Evolutionary conservation across 2,888 invertebrate genomes (phyloP), one percentile per base, ranked within the genome.

Genomic region (Fragum whitleyi): DNA sequence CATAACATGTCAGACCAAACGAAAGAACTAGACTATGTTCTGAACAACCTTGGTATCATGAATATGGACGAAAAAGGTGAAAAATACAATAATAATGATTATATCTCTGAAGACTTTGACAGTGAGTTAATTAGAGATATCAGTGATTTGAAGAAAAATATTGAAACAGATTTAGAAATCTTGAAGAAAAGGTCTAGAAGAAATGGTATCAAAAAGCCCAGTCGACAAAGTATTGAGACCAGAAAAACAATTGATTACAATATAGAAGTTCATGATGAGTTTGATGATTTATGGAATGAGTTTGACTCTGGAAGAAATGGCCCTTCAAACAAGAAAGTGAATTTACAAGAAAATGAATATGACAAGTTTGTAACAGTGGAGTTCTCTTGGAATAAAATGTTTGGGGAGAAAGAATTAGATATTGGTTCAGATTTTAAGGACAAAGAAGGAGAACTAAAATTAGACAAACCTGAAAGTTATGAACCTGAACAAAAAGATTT

Each of bases 61-160:
- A 6, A 39, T 7, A 21, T 55, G 55, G 55, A 55, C 2, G 55
- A 55, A 7, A 1, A 55, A 11, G 21, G 21, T n/a, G 21, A 55
- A n/a, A 55, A 3, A 28, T 0, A 28, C 21, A 9, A 16, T 62
- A n/a, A 32, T 62, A 36, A 6, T 28, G 2, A 28, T 1, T 28
- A 59, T 26, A 2, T 28, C 16, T 16, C 11, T 26, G n/a, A 32
- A 62, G 62, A 62, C 16, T 9, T 0, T n/a, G 70, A 70, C 29
- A 55, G 36, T 70, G 55, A 55, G 19, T 32, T 55, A 16, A 55
- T 36, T n/a, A 29, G 32, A 29, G 70, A 70, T 32, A 59, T 57
- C 3, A 26, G 59, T 5, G 55, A 39, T 29, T 32, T 39, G 32
- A 55, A 71, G 47, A 47, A 47, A 26, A 51, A 47, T 23, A 47